Conservation (phyloP, 2,888 invertebrate species). For the Oxyteleia sp. region DNA sequence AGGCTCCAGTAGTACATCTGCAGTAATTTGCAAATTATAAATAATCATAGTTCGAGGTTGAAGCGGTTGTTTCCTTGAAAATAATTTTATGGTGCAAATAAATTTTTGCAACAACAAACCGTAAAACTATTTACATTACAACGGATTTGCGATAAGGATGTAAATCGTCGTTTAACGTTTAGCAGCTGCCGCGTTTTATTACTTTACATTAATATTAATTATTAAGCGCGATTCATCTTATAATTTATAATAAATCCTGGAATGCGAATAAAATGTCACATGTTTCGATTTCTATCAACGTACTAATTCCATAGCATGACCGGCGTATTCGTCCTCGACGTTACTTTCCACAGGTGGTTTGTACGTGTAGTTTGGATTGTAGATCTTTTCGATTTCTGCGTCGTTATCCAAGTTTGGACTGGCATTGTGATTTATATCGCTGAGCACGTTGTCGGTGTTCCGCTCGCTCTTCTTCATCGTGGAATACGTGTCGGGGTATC, state of each 20-base stretch:
- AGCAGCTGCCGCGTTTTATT: background rate
- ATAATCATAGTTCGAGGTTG: no score
- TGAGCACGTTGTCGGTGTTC: constrained; percentile 48
- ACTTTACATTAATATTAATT: background rate
- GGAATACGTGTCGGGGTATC: constrained; percentile 42
- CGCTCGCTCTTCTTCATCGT: constrained; percentile 58
- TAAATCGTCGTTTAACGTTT: background rate
- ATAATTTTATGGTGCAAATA: background rate
- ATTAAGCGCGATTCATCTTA: background rate
- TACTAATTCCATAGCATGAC: constrained; percentile 85
- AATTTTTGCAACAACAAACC: background rate
- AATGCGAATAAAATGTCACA: background rate
- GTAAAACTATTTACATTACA: background rate
- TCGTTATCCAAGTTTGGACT: constrained; percentile 32
- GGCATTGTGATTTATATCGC: constrained; percentile 36
- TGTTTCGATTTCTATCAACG: constrained; percentile 41
- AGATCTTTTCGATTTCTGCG: constrained; percentile 61
- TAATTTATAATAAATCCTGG: background rate
- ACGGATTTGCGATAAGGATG: background rate
- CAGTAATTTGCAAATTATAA: background rate
- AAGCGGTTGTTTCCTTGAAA: no score
- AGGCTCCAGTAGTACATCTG: constrained; percentile 92
- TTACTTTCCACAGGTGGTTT: constrained; percentile 74
- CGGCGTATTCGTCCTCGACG: constrained; percentile 82
- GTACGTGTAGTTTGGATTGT: constrained; percentile 76